phyloP scores from a whole-genome alignment of 1,140 invertebrate species.

The Papilio machaon region DNA sequence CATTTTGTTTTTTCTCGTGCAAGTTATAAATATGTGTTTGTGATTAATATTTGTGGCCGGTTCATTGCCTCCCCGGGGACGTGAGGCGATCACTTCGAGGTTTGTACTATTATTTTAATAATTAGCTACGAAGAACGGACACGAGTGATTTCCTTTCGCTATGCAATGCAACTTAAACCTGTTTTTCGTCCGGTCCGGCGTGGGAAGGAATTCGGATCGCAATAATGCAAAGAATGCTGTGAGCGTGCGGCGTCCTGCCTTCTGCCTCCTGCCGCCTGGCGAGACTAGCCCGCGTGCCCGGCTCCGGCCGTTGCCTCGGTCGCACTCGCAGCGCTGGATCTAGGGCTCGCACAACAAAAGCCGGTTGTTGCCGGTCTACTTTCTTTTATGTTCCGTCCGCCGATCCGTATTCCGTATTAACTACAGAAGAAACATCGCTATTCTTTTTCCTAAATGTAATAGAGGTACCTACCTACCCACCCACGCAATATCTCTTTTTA shows the following conservation, averaged over 20 bases:
- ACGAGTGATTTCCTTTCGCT: constrained; percentile 70
- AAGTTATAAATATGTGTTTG: constrained; percentile 66
- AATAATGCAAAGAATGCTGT: constrained; percentile 44
- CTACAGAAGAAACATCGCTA: not conserved
- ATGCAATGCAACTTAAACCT: constrained; percentile 72
- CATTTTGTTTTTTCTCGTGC: constrained; percentile 64
- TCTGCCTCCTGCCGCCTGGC: not conserved
- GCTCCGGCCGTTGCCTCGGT: not conserved
- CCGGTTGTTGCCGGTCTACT: not conserved
- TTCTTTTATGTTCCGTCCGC: constrained; percentile 13
- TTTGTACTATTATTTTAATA: constrained; percentile 61
- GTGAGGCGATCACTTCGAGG: constrained; percentile 52
- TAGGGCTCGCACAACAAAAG: constrained; percentile 12
- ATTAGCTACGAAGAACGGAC: constrained; percentile 61
- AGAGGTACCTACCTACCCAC: not conserved
- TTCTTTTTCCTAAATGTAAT: not conserved
- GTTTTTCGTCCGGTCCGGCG: constrained; percentile 74
- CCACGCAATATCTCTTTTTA: not conserved
- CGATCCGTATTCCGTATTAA: not conserved
- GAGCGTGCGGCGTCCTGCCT: not conserved
- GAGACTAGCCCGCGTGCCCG: not conserved
- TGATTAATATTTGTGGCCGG: constrained; percentile 54
- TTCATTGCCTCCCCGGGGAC: constrained; percentile 42
- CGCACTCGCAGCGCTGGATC: not conserved
- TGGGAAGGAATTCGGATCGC: constrained; percentile 74